Evolutionary conservation across 2,113 vertebrate genomes (phyloP).

Genomic region (Peromyscus leucopus): DNA sequence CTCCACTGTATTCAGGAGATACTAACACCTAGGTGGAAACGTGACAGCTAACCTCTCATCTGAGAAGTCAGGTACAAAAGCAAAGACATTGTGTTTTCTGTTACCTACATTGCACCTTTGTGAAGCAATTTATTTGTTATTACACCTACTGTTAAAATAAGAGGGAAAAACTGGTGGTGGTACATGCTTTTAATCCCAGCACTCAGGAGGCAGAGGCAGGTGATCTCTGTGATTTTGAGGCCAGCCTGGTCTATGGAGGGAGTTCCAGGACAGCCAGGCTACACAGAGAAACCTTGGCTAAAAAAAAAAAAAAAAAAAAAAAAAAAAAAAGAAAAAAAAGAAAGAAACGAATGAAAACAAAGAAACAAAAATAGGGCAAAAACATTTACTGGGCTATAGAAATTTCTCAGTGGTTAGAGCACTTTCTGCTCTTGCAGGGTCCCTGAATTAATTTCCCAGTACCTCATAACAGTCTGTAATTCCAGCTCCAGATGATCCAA

Average conservation of each 20-base stretch:
- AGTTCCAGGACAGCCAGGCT: background rate
- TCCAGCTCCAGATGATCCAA: background rate
- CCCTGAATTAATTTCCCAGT: background rate
- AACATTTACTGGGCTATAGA: background rate
- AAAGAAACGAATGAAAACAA: background rate
- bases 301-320: background rate
- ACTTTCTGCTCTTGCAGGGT: background rate
- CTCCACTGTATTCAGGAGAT: background rate
- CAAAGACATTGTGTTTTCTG: background rate
- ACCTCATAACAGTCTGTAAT: background rate
- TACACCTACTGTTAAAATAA: background rate
- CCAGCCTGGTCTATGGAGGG: background rate
- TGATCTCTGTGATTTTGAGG: background rate
- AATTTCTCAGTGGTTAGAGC: background rate
- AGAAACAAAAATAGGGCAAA: background rate
- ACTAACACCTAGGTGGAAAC: background rate
- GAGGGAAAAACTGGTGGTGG: background rate
- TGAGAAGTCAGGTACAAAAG: background rate
- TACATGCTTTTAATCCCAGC: background rate
- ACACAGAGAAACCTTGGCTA: background rate
- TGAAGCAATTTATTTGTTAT: background rate
- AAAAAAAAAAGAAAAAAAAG: background rate
- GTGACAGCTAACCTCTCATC: constrained; percentile 24
- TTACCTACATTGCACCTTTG: background rate
- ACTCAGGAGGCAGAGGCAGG: background rate